Evolutionary conservation across 2,888 invertebrate species (phyloP).

Genomic region (Xestia c-nigrum): DNA sequence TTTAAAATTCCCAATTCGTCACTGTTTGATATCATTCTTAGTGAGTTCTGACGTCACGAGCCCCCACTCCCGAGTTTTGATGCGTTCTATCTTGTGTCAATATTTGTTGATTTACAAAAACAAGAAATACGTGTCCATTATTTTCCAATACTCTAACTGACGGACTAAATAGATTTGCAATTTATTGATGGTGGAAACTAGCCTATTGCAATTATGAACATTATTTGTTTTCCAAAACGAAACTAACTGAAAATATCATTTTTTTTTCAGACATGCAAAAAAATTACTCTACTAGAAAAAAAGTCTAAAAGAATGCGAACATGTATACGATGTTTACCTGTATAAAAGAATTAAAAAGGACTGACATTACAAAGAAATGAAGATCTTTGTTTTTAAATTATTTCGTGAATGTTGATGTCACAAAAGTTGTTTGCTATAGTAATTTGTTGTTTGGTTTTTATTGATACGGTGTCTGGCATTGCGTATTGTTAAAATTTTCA

Average conservation of each 20-base stretch:
- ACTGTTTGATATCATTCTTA: no score
- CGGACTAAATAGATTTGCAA: no score
- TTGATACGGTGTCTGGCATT: neutral
- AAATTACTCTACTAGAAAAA: constrained; percentile 31
- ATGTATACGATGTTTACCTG: neutral
- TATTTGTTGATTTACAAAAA: no score
- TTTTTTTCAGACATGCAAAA: constrained; percentile 47
- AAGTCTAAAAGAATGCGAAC: neutral
- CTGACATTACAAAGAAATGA: neutral
- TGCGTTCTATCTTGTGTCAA: no score
- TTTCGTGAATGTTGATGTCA: constrained; percentile 16
- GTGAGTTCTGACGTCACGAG: no score
- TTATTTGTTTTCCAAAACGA: neutral
- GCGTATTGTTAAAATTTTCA: constrained; percentile 30
- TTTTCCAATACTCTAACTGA: no score
- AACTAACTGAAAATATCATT: neutral
- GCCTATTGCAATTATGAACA: neutral
- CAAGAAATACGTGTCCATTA: no score
- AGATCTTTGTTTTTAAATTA: constrained; percentile 25
- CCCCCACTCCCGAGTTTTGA: no score
- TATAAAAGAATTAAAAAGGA: neutral
- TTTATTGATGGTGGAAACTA: no score
- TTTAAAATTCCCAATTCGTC: no score
- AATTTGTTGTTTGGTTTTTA: neutral
- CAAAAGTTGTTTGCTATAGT: neutral